phyloP scores from a whole-genome alignment of 1,140 invertebrate genomes.

The Sycophaga agraensis region DNA sequence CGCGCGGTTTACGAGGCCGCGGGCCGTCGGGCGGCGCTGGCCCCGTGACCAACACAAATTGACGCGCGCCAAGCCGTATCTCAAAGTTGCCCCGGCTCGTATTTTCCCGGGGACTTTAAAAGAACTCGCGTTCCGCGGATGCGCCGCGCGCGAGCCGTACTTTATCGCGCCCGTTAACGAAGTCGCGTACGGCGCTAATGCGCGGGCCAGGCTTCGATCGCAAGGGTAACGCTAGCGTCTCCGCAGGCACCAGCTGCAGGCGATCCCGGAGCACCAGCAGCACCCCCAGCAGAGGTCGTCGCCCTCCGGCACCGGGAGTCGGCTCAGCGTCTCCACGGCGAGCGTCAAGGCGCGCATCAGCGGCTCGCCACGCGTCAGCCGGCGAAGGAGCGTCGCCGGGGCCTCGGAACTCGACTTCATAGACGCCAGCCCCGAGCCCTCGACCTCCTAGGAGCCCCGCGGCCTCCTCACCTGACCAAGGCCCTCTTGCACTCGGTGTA shows the following conservation, averaged over 20 bases:
- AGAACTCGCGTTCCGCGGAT: too few species aligned
- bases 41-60: too few species aligned
- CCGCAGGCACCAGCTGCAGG: conserved; percentile 17
- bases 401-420: conserved; percentile 45
- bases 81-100: too few species aligned
- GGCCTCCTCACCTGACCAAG: background rate
- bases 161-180: too few species aligned
- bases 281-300: background rate
- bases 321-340: conserved; percentile 40
- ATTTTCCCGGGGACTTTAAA: too few species aligned
- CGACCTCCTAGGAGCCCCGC: conserved; percentile 40
- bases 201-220: background rate
- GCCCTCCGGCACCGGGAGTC: conserved; percentile 20
- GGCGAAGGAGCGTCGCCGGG: conserved; percentile 33
- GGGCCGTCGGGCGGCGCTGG: too few species aligned
- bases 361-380: conserved; percentile 37
- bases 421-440: conserved; percentile 48
- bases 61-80: too few species aligned
- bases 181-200: too few species aligned
- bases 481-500: too few species aligned
- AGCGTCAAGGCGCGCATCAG: conserved; percentile 42
- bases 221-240: background rate
- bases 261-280: background rate
- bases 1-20: too few species aligned
- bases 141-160: too few species aligned